These are phyloP conservation scores for Plebejus anna DNA, from an alignment of 2,888 invertebrate species.

Conservation along the genomic window DNA sequence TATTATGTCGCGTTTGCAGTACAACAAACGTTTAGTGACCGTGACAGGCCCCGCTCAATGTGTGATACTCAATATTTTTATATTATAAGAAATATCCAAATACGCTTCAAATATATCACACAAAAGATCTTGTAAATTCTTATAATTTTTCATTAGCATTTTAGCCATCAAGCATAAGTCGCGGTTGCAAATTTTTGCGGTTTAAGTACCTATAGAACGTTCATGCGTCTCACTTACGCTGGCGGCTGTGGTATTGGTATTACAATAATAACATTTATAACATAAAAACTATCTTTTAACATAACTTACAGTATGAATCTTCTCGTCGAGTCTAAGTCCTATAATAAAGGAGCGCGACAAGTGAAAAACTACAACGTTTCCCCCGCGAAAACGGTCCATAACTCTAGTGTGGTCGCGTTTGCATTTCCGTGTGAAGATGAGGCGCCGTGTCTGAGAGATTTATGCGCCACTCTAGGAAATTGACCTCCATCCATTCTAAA, in stretches of 20 bases:
- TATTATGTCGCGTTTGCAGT: background rate
- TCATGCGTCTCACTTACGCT: no score
- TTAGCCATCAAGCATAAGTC: no score
- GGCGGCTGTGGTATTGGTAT: no score
- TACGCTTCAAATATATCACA: background rate
- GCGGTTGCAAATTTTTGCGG: no score
- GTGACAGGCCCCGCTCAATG: background rate
- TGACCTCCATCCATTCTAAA: conserved; percentile 51
- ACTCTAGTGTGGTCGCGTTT: conserved; percentile 57
- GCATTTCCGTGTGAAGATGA: conserved; percentile 66
- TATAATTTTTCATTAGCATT: background rate
- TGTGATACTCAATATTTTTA: background rate
- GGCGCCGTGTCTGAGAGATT: conserved; percentile 62
- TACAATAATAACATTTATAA: no score
- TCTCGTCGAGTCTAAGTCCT: conserved; percentile 36
- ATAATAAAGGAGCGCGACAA: conserved; percentile 45
- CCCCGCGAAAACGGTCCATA: conserved; percentile 67
- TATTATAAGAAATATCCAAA: background rate
- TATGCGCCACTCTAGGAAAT: conserved; percentile 67
- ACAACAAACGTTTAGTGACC: background rate
- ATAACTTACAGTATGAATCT: conserved; percentile 16
- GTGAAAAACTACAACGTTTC: conserved; percentile 73
- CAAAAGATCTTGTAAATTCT: background rate
- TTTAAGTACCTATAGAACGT: no score
- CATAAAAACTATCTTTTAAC: background rate